These are phyloP conservation scores for Sycophaga agraensis DNA, from an alignment of 1,140 invertebrate species.

Conservation along the genomic window DNA sequence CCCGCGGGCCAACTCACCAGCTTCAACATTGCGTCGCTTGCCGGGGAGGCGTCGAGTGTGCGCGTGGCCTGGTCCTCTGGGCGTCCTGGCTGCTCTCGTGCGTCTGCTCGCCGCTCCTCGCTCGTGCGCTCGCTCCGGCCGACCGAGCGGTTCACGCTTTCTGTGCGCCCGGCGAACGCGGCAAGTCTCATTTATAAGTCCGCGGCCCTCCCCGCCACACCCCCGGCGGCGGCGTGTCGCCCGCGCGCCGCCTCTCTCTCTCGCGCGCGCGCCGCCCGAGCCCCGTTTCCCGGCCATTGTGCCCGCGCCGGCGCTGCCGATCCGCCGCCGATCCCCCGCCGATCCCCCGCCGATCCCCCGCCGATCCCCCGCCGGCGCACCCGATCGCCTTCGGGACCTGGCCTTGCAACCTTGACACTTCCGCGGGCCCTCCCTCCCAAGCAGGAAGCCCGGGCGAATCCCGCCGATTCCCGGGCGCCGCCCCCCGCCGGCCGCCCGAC, in stretches of 20 bases:
- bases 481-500: no score
- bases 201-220: conserved; percentile 42
- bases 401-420: conserved; percentile 49
- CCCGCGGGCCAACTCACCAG: no score
- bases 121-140: conserved; percentile 25
- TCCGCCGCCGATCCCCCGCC: no score
- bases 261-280: not conserved
- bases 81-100: no score
- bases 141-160: conserved; percentile 38
- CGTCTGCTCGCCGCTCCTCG: no score
- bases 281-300: not conserved
- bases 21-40: no score
- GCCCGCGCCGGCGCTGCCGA: not conserved
- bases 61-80: no score
- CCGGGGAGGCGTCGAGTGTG: no score
- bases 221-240: conserved; percentile 31
- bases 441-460: no score
- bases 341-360: no score
- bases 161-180: conserved; percentile 52
- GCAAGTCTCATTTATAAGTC: conserved; percentile 51
- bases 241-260: not conserved
- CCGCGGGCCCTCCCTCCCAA: conserved; percentile 4
- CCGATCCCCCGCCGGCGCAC: no score
- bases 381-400: conserved; percentile 19
- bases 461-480: no score